Base-by-base conservation (phyloP, 2,797 vertebrate species). In the Tauraco hartlaubi region DNA sequence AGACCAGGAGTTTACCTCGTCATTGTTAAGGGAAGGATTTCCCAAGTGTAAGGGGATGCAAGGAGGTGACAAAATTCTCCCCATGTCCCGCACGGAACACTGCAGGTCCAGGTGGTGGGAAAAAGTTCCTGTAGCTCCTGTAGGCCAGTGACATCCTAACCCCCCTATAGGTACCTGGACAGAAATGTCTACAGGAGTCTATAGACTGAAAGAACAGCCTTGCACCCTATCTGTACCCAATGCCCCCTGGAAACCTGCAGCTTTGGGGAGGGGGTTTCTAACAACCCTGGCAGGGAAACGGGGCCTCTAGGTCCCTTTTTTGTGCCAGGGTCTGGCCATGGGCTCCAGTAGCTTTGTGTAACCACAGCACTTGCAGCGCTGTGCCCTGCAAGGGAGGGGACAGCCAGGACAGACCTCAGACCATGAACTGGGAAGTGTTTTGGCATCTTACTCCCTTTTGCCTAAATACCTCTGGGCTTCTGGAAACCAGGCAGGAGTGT, bases 401-500 rank as follows among this genome's bases (percentile, higher is more conserved):
- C n/a, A 84, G 77, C 26, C 63, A 67, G 63, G 63, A 76, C 28
- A 77, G 78, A 59, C 23, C 49, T 72, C 52, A 56, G 41, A 39
- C 31, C 68, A 29, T 2, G 2, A 51, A 49, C 26, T 33, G 18
- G 26, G 58, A 75, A n/a, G 17, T 35, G 21, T 75, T 96, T 86
- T 78, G 82, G 73, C 55, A 78, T 35, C 58, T 72, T 61, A 5
- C 12, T 76, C 73, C 9, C 54, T 48, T 72, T 72, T 81, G 31
- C 21, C 58, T 63, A 51, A 75, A 58, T 46, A 43, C 0, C 9
- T 62, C 51, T 33, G 26, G 78, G 73, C n/a, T 84, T 84, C 83
- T 88, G 90, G 85, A 90, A 90, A 64, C 26, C 62, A 82, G 83
- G 58, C 80, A 92, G 48, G 51, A 92, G n/a, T 11, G 22, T 51